Evolutionary conservation across 2,113 vertebrate species (phyloP), one percentile per base, ranked within the genome.

Genomic region (Microtus pennsylvanicus): DNA sequence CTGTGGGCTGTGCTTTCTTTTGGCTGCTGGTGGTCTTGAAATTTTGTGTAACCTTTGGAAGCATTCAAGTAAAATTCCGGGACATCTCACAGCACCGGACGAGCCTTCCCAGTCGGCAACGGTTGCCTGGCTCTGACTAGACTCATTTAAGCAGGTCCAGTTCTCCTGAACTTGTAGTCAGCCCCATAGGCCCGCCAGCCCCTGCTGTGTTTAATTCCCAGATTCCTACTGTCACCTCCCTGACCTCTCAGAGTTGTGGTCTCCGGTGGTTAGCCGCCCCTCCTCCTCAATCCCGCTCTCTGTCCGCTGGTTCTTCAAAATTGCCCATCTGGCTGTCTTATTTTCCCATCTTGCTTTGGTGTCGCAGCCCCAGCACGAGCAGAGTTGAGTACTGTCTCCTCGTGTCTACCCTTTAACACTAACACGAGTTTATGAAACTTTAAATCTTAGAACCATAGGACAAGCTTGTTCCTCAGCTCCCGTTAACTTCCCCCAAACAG

Each of bases 61-160:
- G 94, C 90, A 90, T 72, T 65, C 3, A 0, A 61, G 19, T 78
- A 76, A 83, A 92, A 55, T 30, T 33, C 28, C 50, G 33, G 89
- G 74, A 92, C 55, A 72, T 75, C 65, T 61, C 28, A 52, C 63
- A 58, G 33, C 52, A 1, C 30, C 58, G 45, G 11, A 3, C 55
- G 7, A 21, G 55, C 74, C 17, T 58, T 90, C 58, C 65, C 65
- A 81, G 80, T 35, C 67, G 75, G 87, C 85, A 81, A 0, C 28
- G 3, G 2, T 72, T 33, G 38, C 35, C 75, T 10, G 2, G 58
- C 47, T 69, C 12, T 80, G 75, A 65, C 33, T 22, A 5, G 6
- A 0, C 11, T 42, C 8, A 26, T 0, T n/a, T 42, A 26, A 63
- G 26, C 1, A 0, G 76, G 61, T 19, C 47, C 3, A 3, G 33